Conservation (phyloP, 2,113 vertebrate genomes). For the Rhinoderma darwinii region DNA sequence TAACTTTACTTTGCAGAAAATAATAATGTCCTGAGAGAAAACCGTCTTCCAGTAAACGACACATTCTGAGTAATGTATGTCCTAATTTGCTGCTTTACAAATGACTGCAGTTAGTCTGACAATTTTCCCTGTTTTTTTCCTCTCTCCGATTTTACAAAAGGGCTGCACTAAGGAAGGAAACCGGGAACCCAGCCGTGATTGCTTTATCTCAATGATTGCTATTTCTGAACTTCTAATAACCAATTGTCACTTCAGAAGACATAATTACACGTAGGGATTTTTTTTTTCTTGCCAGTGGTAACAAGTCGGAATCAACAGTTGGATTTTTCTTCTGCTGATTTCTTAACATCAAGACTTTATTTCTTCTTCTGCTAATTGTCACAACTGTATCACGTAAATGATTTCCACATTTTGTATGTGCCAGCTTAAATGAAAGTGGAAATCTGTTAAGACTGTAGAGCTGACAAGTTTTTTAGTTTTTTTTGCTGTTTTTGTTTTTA, state of each 20-base stretch:
- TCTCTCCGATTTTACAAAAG: not conserved
- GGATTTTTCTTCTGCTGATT: slow-evolving; percentile 14
- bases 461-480: not conserved
- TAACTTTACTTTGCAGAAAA: not conserved
- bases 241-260: slow-evolving; percentile 55
- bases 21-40: slow-evolving; percentile 42
- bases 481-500: not conserved
- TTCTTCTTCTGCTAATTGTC: slow-evolving; percentile 31
- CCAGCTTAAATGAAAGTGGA: not conserved
- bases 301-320: slow-evolving; percentile 24
- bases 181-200: slow-evolving; percentile 39
- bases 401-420: not conserved
- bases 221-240: slow-evolving; percentile 56
- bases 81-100: slow-evolving; percentile 44
- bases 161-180: slow-evolving; percentile 10
- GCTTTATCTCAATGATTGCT: slow-evolving; percentile 52
- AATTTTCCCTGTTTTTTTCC: not conserved
- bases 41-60: not conserved
- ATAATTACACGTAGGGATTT: slow-evolving; percentile 33
- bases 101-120: slow-evolving; percentile 24
- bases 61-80: slow-evolving; percentile 7
- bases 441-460: not conserved
- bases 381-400: slow-evolving; percentile 17
- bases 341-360: not conserved
- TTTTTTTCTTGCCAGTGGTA: slow-evolving; percentile 4